Evolutionary conservation across 1,140 invertebrate species (phyloP), one percentile per base, ranked within the genome.

Genomic region (Ceratosolen solmsi): DNA sequence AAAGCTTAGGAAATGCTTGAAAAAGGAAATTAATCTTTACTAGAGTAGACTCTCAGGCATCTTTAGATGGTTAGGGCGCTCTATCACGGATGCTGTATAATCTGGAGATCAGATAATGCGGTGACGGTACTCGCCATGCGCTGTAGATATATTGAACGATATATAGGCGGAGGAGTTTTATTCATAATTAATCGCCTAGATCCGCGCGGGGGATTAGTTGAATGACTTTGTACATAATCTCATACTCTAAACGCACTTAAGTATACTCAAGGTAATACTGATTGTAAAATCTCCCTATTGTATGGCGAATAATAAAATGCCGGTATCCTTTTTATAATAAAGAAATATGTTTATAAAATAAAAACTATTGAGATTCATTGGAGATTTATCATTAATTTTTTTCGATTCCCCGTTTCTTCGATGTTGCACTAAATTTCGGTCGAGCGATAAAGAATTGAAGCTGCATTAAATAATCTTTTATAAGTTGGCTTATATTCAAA

Each of bases 201-300:
- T 60, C 63, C 73, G 71, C 30, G 25, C 49, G 49, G 11, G 25
- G 63, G 73, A 76, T 76, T 81, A 76, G 63, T 51, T 36, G 49
- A 63, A 75, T 73, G 41, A 75, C 73, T 76, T 82, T 82, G 80
- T 82, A 76, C 79, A 80, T 80, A 80, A 74, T 74, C 56, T 75
- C 79, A 38, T 75, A 70, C 79, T 70, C 46, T 63, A 46, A 81
- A 75, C 72, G 49, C 68, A 76, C 73, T 49, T 75, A 75, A 60
- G 56, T 80, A 51, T 80, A 80, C 71, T 63, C 70, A 70, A 79
- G 68, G 68, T 72, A 79, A 49, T 73, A 63, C 78, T 63, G 54
- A 73, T 75, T 80, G 79, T 75, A 80, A 74, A 68, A 38, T 54
- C 79, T 75, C 71, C 36, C 22, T 22, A 56, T 63, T 76, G 79